phyloP scores from a whole-genome alignment of 2,113 vertebrate genomes.

The Aix galericulata region DNA sequence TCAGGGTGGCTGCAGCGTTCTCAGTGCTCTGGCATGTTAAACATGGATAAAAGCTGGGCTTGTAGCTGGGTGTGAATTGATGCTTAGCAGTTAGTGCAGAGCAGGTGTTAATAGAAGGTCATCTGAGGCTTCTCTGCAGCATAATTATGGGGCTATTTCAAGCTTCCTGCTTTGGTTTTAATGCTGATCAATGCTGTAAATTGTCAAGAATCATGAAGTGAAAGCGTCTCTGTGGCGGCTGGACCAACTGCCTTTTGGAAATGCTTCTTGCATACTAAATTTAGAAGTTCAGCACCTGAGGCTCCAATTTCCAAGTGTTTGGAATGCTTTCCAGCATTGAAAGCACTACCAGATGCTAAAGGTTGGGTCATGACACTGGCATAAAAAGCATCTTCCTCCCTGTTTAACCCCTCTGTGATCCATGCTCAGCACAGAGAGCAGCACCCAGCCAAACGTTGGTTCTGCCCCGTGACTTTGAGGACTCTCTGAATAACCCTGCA shows the following conservation, averaged over 20 bases:
- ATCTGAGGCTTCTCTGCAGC: constrained; percentile 6
- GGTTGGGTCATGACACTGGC: background rate
- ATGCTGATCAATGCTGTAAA: constrained; percentile 38
- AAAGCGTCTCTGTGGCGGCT: background rate
- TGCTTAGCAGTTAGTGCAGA: constrained; percentile 5
- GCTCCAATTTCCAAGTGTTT: background rate
- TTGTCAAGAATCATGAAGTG: constrained; percentile 21
- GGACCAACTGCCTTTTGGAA: constrained; percentile 6
- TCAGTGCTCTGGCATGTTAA: background rate
- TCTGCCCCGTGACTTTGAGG: background rate
- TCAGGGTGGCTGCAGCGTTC: background rate
- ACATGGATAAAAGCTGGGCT: background rate
- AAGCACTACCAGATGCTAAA: background rate
- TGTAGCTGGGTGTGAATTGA: background rate
- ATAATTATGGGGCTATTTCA: constrained; percentile 49
- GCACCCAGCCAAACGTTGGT: background rate
- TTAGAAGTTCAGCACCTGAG: constrained; percentile 9
- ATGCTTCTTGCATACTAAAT: background rate
- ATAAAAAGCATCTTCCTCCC: background rate
- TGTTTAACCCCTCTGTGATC: background rate
- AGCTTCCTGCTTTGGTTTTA: constrained; percentile 49
- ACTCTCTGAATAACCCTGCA: background rate
- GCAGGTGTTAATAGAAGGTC: constrained; percentile 62
- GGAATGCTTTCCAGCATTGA: background rate
- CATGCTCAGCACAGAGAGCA: background rate